Conservation (phyloP, 2,888 invertebrate species). For the Nebria salina region DNA sequence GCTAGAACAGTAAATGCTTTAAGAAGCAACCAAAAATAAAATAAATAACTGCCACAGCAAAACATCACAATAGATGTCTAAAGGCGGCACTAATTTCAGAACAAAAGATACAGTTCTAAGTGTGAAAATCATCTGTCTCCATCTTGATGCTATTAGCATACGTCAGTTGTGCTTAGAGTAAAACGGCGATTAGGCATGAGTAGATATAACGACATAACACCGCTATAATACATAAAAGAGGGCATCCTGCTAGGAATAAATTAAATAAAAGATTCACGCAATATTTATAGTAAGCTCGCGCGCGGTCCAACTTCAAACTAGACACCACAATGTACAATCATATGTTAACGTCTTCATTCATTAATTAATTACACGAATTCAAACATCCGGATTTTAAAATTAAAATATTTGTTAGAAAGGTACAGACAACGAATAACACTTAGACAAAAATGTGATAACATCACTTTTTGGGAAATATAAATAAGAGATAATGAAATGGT, state of each 20-base stretch:
- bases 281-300: background rate
- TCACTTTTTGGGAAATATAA: background rate
- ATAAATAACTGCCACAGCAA: background rate
- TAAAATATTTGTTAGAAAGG: background rate
- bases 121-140: conserved; percentile 41
- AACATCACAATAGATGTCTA: conserved; percentile 30
- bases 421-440: conserved; percentile 16
- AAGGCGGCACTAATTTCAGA: conserved; percentile 41
- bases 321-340: conserved; percentile 36
- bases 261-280: background rate
- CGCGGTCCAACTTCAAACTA: background rate
- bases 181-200: conserved; percentile 18
- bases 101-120: conserved; percentile 38
- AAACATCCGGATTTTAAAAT: conserved; percentile 36
- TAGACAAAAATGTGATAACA: conserved; percentile 13
- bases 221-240: background rate
- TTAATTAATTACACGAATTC: conserved; percentile 28
- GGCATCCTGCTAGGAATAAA: background rate
- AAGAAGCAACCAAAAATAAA: background rate
- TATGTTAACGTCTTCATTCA: conserved; percentile 42
- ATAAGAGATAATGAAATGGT: background rate
- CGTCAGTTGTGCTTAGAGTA: conserved; percentile 18
- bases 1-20: no score
- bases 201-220: conserved; percentile 5
- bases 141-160: conserved; percentile 29